Conservation (phyloP, 92 coral and sea anemone genomes). For the Palythoa caribaeorum region DNA sequence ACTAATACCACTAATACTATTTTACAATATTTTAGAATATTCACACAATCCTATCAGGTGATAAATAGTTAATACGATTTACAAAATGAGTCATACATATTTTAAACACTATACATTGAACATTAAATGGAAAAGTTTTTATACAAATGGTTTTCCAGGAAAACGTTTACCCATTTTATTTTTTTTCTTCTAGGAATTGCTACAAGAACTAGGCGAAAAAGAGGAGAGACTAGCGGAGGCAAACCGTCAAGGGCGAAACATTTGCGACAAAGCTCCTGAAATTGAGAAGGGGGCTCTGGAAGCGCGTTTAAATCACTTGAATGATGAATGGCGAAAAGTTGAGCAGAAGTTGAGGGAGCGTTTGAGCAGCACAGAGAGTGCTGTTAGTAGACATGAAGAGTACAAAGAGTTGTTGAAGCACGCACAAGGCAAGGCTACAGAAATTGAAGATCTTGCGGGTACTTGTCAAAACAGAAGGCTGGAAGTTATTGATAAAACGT, state of each 20-base stretch:
- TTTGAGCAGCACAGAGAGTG: constrained; percentile 59
- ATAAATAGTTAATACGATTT: too few relatives aligned
- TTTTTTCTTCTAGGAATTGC: constrained; percentile 67
- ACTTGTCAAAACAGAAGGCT: constrained; percentile 36
- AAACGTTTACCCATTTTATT: too few relatives aligned
- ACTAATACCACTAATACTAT: too few relatives aligned
- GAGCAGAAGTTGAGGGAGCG: constrained; percentile 55
- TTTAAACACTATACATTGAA: too few relatives aligned
- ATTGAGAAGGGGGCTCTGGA: constrained; percentile 54
- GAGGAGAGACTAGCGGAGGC: constrained; percentile 44
- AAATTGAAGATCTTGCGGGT: constrained; percentile 64
- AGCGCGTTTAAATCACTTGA: constrained; percentile 54
- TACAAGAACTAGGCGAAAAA: constrained; percentile 52
- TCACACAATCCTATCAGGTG: too few relatives aligned
- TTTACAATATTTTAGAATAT: too few relatives aligned
- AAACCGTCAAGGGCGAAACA: constrained; percentile 45
- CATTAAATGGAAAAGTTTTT: too few relatives aligned
- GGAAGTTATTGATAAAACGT: constrained; percentile 42
- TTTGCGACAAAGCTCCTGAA: constrained; percentile 38
- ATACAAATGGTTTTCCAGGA: too few relatives aligned
- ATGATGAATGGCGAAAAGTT: constrained; percentile 70
- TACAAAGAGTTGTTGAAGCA: constrained; percentile 62
- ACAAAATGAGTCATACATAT: too few relatives aligned
- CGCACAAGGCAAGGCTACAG: constrained; percentile 68
- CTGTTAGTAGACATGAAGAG: constrained; percentile 56